These are phyloP conservation scores for Cryptocheilus praepositus DNA, from an alignment of 2,888 invertebrate genomes.

Conservation along the genomic window DNA sequence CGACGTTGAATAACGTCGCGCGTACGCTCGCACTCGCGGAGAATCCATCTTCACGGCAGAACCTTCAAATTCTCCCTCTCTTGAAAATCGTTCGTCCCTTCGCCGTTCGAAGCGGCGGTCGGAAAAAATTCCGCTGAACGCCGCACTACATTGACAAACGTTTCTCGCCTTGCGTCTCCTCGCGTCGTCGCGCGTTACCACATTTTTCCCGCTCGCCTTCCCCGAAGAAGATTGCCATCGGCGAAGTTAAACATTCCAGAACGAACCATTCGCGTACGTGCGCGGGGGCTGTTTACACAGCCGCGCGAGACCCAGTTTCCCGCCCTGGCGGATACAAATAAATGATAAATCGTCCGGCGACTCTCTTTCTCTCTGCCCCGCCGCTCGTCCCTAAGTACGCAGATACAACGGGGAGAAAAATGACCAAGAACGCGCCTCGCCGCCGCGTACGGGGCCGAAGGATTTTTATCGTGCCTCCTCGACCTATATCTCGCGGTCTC, in stretches of 20 bases:
- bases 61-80: too few species aligned
- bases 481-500: too few species aligned
- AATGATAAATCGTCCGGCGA: slow-evolving; percentile 46
- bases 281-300: slow-evolving; percentile 45
- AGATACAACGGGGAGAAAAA: slow-evolving; percentile 14
- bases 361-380: not conserved
- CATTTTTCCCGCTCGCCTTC: slow-evolving; percentile 18
- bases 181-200: slow-evolving; percentile 11
- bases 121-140: too few species aligned
- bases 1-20: not conserved
- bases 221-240: slow-evolving; percentile 49
- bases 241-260: slow-evolving; percentile 46
- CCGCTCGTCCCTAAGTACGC: slow-evolving; percentile 11
- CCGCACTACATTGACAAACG: not conserved
- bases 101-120: too few species aligned
- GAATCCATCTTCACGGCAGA: too few species aligned
- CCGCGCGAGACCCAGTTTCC: slow-evolving; percentile 46
- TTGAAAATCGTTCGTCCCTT: too few species aligned
- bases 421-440: not conserved
- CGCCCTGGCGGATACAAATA: slow-evolving; percentile 33
- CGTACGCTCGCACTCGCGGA: too few species aligned
- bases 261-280: slow-evolving; percentile 42
- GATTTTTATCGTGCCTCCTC: too few species aligned
- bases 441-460: not conserved
- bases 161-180: slow-evolving; percentile 12